Conservation (phyloP, 2,113 vertebrate genomes). For the Lepisosteus oculatus region DNA sequence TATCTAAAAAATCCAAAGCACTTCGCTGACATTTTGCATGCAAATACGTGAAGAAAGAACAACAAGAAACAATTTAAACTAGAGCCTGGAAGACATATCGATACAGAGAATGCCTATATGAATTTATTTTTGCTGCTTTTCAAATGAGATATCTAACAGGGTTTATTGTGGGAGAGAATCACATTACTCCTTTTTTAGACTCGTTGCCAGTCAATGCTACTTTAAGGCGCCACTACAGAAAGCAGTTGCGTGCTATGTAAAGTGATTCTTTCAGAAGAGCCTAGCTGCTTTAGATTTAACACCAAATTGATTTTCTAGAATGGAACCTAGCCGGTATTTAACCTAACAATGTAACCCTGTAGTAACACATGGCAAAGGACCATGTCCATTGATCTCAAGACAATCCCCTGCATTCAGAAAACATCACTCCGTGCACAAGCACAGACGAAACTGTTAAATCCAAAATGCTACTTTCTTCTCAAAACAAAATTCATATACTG, state of each 20-base stretch:
- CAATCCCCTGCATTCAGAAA: constrained; percentile 63
- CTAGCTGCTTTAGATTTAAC: constrained; percentile 73
- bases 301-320: constrained; percentile 92
- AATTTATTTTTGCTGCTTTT: neutral
- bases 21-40: neutral
- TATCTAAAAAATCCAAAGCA: neutral
- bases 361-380: constrained; percentile 88
- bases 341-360: constrained; percentile 92
- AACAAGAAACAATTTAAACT: neutral
- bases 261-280: constrained; percentile 73
- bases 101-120: neutral
- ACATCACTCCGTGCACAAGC: constrained; percentile 28
- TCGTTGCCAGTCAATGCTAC: constrained; percentile 75
- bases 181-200: constrained; percentile 39
- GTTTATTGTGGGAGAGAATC: constrained; percentile 25
- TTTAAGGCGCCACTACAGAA: constrained; percentile 75
- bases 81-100: too few relatives aligned
- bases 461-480: too few relatives aligned
- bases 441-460: too few relatives aligned
- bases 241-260: constrained; percentile 74
- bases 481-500: too few relatives aligned
- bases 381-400: constrained; percentile 92
- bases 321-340: constrained; percentile 90
- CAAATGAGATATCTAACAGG: neutral
- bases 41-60: neutral